Percentiles rank a stretch among this genome's conserved stretches.
These are phyloP conservation scores for Cenopis cana DNA, from an alignment of 2,888 invertebrate species.

Conservation along the genomic window DNA sequence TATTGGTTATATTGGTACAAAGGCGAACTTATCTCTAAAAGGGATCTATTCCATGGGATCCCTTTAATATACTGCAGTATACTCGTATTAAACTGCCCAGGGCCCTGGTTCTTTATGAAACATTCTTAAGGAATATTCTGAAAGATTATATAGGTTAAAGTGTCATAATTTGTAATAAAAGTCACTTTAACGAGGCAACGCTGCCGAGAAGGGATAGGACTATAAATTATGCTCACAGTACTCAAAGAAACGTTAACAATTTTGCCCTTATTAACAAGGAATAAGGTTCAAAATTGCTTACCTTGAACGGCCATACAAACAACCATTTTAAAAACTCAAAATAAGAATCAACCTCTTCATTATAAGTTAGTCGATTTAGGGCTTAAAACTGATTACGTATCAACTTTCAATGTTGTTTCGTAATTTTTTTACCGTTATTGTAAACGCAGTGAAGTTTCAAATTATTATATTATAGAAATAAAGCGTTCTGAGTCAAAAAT, in stretches of 20 bases:
- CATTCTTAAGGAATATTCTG: not conserved
- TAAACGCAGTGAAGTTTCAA: too few species aligned
- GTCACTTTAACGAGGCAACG: not conserved
- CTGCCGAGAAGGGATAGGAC: not conserved
- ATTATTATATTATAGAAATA: too few species aligned
- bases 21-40: too few species aligned
- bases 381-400: too few species aligned
- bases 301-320: not conserved
- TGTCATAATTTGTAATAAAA: slow-evolving; percentile 13
- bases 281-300: not conserved
- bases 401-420: not conserved
- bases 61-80: too few species aligned
- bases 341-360: not conserved
- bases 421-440: too few species aligned
- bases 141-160: not conserved
- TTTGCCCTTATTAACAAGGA: not conserved
- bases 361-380: not conserved
- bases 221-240: not conserved
- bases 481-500: too few species aligned
- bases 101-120: not conserved
- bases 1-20: too few species aligned
- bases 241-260: not conserved
- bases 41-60: too few species aligned
- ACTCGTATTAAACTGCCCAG: too few species aligned
- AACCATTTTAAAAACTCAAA: not conserved